Evolutionary conservation across 2,797 vertebrate genomes (phyloP), one percentile per base, ranked within the genome.

Genomic region (Macroramphosus scolopax): DNA sequence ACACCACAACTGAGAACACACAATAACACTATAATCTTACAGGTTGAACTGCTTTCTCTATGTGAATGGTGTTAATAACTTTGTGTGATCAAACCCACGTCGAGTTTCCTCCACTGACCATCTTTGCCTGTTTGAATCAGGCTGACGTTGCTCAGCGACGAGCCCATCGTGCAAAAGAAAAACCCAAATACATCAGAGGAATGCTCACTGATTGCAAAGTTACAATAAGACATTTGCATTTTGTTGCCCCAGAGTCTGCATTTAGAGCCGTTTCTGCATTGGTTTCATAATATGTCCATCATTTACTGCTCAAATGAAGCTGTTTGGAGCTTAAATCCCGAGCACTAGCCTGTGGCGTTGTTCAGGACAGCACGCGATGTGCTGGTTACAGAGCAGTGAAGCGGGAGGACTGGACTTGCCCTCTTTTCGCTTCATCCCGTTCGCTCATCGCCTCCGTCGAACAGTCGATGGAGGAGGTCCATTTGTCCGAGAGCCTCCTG

Each of bases 21-120:
- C 17, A 42, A n/a, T 56, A 52, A 52, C 17, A 25, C 43, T 47
- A 0, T 45, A 38, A 59, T 46, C 34, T 58, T 39, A 45, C 38
- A n/a, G n/a, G n/a, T n/a, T n/a, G n/a, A n/a, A n/a, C 37, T 80
- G 46, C 76, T 58, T 65, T 62, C 47, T 67, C 72, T 30, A 56
- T 39, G 52, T 70, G 40, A 67, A 51, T 54, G 73, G 53, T 46
- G 44, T 41, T 8, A 50, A 59, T 64, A 68, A 66, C 58, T 67
- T n/a, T n/a, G 81, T 84, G 80, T 83, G 75, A 68, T 79, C 56
- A 82, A 77, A 84, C 77, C 71, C 87, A 78, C 79, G 76, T 75
- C 59, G 60, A 59, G 68, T 80, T 61, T 77, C 78, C 80, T 77
- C 68, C 63, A 65, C 61, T 82, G 83, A 90, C 87, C 83, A 70